Conservation (phyloP, 2,888 invertebrate species). For the Zygogramma bicolorata region DNA sequence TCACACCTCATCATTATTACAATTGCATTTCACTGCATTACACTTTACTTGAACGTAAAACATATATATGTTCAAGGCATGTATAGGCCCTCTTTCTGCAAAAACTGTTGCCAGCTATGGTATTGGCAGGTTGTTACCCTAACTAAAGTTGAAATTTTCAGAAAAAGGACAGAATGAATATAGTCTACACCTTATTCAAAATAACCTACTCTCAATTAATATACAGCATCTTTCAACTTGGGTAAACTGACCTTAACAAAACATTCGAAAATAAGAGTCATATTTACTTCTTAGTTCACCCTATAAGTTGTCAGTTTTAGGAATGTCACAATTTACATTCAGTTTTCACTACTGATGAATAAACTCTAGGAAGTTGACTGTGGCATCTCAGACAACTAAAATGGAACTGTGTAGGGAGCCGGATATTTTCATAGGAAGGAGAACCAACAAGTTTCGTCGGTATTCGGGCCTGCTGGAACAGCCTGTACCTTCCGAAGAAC, state of each 20-base stretch:
- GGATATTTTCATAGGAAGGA: conserved; percentile 5
- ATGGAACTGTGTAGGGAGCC: not conserved
- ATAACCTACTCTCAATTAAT: no score
- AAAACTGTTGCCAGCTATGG: no score
- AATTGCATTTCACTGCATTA: no score
- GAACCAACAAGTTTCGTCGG: not conserved
- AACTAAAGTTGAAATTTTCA: no score
- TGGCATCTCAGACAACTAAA: not conserved
- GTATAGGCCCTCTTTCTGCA: no score
- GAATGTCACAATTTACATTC: not conserved
- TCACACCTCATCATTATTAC: no score
- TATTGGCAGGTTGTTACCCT: no score
- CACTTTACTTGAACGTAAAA: no score
- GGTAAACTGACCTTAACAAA: not conserved
- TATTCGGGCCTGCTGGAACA: not conserved
- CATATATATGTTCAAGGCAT: no score
- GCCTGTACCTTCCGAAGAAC: no score
- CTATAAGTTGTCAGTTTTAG: not conserved
- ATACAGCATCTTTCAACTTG: not conserved
- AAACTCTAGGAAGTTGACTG: not conserved
- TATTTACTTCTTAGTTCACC: not conserved
- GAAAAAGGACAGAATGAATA: no score
- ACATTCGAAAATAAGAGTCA: not conserved
- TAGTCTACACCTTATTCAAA: no score
- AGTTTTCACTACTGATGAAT: not conserved